These are phyloP conservation scores for Rhadina sibilatrix DNA, from an alignment of 2,113 vertebrate genomes.

Conservation along the genomic window DNA sequence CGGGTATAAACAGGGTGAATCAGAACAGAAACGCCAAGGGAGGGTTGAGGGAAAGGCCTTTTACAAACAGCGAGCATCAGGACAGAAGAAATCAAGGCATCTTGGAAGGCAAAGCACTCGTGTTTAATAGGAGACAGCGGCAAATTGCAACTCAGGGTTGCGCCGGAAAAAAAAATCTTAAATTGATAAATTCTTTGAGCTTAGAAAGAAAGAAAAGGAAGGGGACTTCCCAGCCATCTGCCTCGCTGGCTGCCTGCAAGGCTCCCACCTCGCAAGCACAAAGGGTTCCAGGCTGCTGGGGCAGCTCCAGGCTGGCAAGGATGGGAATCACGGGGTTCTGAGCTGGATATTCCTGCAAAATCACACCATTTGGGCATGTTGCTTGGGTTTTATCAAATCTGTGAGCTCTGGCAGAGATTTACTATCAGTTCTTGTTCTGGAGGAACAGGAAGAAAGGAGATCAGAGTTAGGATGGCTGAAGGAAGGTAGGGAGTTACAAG, in stretches of 20 bases:
- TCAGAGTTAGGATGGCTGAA: background rate
- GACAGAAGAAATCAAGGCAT: background rate
- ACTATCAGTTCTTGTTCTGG: background rate
- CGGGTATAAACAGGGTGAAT: background rate
- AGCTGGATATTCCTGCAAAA: background rate
- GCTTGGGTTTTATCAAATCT: background rate
- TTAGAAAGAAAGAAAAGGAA: background rate
- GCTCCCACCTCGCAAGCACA: background rate
- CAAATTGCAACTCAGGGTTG: background rate
- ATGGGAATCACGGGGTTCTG: background rate
- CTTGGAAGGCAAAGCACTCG: background rate
- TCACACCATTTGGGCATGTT: fast-evolving
- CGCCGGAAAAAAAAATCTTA: background rate
- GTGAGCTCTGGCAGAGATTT: background rate
- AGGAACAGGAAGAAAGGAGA: background rate
- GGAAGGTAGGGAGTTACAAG: background rate
- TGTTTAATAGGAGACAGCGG: background rate
- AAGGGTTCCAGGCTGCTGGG: background rate
- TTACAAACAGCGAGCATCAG: background rate
- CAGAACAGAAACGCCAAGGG: background rate
- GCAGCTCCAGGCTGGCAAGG: background rate
- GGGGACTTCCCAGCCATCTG: conserved; percentile 9
- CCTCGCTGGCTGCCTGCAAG: background rate
- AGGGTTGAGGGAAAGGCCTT: background rate
- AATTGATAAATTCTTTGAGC: background rate